phyloP scores from a whole-genome alignment of 1,140 invertebrate genomes.

The Paramacrobiotus metropolitanus region DNA sequence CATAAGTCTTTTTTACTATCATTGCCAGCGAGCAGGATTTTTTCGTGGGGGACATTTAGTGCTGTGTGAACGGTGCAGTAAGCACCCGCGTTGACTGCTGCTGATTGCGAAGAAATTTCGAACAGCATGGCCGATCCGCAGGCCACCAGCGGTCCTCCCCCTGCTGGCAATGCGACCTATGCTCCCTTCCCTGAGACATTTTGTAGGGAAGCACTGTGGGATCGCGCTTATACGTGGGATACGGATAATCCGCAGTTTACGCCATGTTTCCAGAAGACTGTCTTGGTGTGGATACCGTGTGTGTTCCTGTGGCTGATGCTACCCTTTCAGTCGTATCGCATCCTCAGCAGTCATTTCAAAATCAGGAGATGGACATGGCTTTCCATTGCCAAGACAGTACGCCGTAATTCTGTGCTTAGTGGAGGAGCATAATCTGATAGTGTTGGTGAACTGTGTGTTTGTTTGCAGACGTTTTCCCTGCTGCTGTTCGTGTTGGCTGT shows the following conservation, averaged over 20 bases:
- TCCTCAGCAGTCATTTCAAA: not conserved
- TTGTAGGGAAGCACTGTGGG: not conserved
- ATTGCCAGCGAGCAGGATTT: too few relatives aligned
- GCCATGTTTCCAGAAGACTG: slow-evolving; percentile 62
- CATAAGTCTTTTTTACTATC: too few relatives aligned
- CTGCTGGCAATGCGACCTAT: too few relatives aligned
- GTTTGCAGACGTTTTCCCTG: not conserved
- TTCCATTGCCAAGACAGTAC: not conserved
- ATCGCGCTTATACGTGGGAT: slow-evolving; percentile 38
- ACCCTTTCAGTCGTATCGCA: slow-evolving; percentile 38
- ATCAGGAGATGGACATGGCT: not conserved
- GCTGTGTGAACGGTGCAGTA: too few relatives aligned
- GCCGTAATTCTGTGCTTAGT: not conserved
- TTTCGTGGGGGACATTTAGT: too few relatives aligned
- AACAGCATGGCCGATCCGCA: too few relatives aligned
- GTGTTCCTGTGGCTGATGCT: slow-evolving; percentile 52
- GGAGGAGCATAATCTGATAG: too few relatives aligned
- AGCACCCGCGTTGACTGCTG: too few relatives aligned
- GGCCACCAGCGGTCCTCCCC: too few relatives aligned
- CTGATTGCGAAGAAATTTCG: too few relatives aligned
- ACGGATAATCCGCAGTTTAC: slow-evolving; percentile 56
- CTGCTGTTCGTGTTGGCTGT: not conserved
- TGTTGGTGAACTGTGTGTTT: not conserved
- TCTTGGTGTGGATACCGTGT: slow-evolving; percentile 63
- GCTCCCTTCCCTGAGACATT: not conserved